phyloP scores from a whole-genome alignment of 2,888 invertebrate genomes.

The Pelosia muscerda region DNA sequence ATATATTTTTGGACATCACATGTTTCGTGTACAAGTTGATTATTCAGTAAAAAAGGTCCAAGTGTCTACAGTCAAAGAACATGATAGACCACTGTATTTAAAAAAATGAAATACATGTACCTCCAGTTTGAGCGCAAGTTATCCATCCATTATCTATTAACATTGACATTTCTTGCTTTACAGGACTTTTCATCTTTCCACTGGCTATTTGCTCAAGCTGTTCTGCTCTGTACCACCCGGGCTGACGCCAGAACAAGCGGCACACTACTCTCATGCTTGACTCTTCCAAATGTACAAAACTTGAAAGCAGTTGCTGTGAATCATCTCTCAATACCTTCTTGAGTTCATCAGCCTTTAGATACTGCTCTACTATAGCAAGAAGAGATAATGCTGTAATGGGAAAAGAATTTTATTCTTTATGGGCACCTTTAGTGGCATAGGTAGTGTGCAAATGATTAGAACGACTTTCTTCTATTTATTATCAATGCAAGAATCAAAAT shows the following conservation, averaged over 20 bases:
- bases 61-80: neutral
- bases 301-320: constrained; percentile 57
- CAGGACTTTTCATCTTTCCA: constrained; percentile 27
- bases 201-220: constrained; percentile 57
- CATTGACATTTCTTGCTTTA: constrained; percentile 53
- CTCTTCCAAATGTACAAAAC: constrained; percentile 56
- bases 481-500: no score
- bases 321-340: constrained; percentile 58
- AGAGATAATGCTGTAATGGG: constrained; percentile 71
- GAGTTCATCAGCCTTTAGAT: constrained; percentile 59
- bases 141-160: constrained; percentile 63
- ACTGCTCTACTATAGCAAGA: constrained; percentile 66
- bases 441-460: no score
- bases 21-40: no score
- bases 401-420: neutral
- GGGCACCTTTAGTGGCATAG: no score
- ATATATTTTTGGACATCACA: no score
- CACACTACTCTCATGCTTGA: constrained; percentile 71
- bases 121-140: constrained; percentile 43
- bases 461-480: no score
- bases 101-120: constrained; percentile 15
- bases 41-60: no score
- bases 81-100: neutral
- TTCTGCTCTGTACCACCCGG: constrained; percentile 67
- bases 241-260: constrained; percentile 74